phyloP scores from a whole-genome alignment of 2,113 vertebrate genomes.

The Brachypteracias leptosomus region DNA sequence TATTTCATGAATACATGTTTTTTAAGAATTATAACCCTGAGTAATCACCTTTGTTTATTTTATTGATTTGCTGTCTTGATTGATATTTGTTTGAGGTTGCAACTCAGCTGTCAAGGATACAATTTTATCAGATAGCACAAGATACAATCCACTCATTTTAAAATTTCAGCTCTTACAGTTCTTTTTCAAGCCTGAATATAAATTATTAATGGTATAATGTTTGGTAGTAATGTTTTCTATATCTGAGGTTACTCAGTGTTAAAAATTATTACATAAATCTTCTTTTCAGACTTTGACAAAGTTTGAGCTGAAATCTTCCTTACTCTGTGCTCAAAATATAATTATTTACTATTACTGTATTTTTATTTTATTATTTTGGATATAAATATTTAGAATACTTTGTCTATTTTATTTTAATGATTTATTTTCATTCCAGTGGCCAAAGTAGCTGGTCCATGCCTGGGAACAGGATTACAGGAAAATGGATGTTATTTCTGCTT shows the following conservation, averaged over 20 bases:
- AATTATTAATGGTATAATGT: neutral
- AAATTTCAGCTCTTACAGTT: neutral
- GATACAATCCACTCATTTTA: neutral
- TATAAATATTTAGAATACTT: neutral
- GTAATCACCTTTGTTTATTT: constrained; percentile 3
- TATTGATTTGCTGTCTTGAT: neutral
- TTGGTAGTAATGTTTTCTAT: neutral
- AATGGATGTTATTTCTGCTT: neutral
- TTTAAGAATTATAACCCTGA: neutral
- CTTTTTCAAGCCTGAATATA: neutral
- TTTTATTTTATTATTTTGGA: neutral
- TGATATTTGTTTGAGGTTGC: neutral
- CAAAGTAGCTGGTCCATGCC: neutral
- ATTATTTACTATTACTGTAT: neutral
- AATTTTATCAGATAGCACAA: neutral
- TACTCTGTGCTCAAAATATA: neutral
- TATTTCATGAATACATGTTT: neutral
- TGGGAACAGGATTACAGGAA: neutral
- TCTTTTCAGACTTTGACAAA: neutral
- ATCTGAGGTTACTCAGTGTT: neutral
- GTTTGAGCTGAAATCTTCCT: neutral
- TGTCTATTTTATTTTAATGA: neutral
- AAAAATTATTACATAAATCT: neutral
- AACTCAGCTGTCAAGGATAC: neutral
- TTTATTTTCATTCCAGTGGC: neutral